Base-by-base conservation (phyloP, 2,113 vertebrate species). In the Cyanoramphus novaezelandiae region DNA sequence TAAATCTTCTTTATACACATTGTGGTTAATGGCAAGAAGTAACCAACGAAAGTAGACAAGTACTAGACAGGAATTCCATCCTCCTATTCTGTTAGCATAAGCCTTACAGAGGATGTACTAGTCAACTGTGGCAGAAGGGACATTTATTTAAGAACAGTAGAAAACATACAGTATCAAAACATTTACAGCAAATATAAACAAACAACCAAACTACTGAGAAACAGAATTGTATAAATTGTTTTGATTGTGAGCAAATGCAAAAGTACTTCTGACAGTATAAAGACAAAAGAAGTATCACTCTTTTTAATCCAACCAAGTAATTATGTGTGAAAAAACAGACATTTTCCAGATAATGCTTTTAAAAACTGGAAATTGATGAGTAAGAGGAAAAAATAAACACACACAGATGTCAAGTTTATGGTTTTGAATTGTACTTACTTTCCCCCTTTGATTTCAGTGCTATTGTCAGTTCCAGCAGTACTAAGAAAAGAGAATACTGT, bases 341-440 rank as follows among this genome's bases (percentile, higher is more conserved):
- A 4, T 59, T 76, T 88, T 90, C 83, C 31, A 87, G 44, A 67
- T 50, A 75, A 59, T 13, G 13, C n/a, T 64, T 76, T 82, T 59
- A 78, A 88, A 82, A 95, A 88, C 82, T 91, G 75, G 74, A 90
- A 90, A 70, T 43, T 70, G 33, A 57, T 86, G 55, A 92, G 19
- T 43, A 47, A 60, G 41, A 77, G 59, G 37, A 28, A 71, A 90
- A 75, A 25, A 0, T 50, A 77, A 35, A 77, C 23, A 93, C 29
- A 82, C 15, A 33, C 0, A 84, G n/a, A 39, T 43, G 41, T 83
- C 53, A 46, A 46, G 6, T 37, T 88, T 80, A 59, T 3, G 5
- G 35, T 88, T 86, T 49, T 86, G 20, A 87, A 64, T 5, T 79
- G 20, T 90, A 59, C 33, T 81, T 78, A n/a, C 13, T 52, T 79